Base-by-base conservation (phyloP, 2,888 invertebrate species). In the Oscheius sp. region DNA sequence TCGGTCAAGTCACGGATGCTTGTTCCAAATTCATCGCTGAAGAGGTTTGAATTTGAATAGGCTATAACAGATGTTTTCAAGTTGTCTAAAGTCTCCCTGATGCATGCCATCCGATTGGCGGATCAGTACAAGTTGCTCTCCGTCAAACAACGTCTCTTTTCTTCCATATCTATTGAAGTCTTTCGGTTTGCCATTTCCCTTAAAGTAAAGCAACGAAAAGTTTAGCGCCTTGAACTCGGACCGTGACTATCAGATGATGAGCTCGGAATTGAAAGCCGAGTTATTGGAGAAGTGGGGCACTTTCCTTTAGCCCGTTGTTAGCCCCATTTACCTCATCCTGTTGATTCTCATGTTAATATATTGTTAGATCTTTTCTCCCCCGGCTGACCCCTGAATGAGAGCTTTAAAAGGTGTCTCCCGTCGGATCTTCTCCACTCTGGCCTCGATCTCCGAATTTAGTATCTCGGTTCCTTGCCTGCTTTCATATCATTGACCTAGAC, bases 271-370 rank as follows among this genome's bases (percentile, higher is more conserved):
- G 33, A 77, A 77, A 42, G 73, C 77, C 8, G 75, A 77, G 65
- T 66, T 77, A n/a, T 69, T 77, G 25, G 77, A 77, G 52, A 77
- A 75, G 39, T 77, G 75, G 75, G 77, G 77, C 12, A 69, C 73
- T 20, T 73, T 75, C 67, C 68, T 75, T 17, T 75, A 64, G 34
- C 29, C 45, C 27, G 25, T 64, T 64, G 61, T 61, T 57, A 17
- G 33, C n/a, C 20, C 33, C 17, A 57, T n/a, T 23, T 48, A n/a
- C 63, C 17, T 63, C 53, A 34, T 20, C 37, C 58, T 63, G 23
- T 23, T 61, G 20, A 45, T 64, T 48, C 46, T 50, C 46, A 34
- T 64, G 64, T 50, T 64, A 23, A 17, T 48, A 27, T 64, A 34
- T 23, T 50, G 48, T 48, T 48, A 50, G 48, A 15, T 23, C 3